Conservation (phyloP, 2,113 vertebrate species). For the Psettodes erumei region DNA sequence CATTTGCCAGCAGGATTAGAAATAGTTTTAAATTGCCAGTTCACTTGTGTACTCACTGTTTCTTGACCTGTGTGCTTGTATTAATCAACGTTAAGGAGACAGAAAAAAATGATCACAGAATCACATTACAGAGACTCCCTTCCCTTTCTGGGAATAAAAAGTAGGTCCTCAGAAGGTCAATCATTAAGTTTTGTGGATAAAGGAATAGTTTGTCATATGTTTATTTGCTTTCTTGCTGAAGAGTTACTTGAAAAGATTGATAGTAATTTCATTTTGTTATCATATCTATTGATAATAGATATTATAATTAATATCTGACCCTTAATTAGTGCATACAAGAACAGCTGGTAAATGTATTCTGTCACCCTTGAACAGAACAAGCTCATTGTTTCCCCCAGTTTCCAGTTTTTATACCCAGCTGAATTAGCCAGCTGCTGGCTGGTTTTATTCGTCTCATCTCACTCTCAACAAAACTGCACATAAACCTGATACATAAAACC, state of each 20-base stretch:
- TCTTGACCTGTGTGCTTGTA: constrained; percentile 21
- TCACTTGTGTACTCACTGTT: constrained; percentile 26
- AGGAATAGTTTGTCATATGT: neutral
- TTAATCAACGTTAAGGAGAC: neutral
- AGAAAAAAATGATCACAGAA: constrained; percentile 14
- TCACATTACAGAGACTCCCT: neutral
- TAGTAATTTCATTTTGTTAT: neutral
- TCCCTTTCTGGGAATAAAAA: neutral
- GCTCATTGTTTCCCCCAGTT: neutral
- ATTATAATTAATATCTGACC: neutral
- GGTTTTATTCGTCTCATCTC: neutral
- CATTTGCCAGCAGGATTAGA: constrained; percentile 50
- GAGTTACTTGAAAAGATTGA: neutral
- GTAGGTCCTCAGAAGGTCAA: neutral
- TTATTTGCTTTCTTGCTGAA: neutral
- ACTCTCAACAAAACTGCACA: neutral
- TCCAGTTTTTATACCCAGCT: neutral
- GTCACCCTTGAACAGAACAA: neutral
- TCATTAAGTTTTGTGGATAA: neutral
- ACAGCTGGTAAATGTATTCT: neutral
- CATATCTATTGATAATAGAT: neutral
- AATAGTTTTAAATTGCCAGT: constrained; percentile 27
- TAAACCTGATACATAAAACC: no score
- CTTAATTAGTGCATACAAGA: neutral
- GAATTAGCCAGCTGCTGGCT: neutral